Evolutionary conservation across 2,113 vertebrate species (phyloP).

Genomic region (Origma solitaria): DNA sequence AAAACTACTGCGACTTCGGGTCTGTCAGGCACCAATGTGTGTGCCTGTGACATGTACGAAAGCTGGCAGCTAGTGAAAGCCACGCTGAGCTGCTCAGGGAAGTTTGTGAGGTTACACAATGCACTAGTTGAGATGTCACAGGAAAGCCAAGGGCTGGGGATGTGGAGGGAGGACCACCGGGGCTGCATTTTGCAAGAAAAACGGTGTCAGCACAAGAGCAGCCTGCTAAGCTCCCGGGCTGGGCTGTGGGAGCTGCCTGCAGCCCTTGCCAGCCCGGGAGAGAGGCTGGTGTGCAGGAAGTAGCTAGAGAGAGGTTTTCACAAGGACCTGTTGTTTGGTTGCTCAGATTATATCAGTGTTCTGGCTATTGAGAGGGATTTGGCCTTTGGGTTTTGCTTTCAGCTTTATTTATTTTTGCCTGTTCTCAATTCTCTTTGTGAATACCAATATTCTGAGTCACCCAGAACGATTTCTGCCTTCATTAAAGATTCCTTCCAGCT

Average conservation of each 20-base stretch:
- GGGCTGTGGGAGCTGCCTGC: not conserved
- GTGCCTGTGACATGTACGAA: not conserved
- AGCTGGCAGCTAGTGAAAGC: not conserved
- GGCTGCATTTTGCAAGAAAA: not conserved
- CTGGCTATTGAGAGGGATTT: conserved; percentile 32
- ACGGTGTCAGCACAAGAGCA: not conserved
- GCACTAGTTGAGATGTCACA: not conserved
- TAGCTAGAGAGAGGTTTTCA: not conserved
- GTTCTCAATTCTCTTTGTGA: conserved; percentile 48
- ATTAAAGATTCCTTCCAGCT: conserved; percentile 42
- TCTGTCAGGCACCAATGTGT: not conserved
- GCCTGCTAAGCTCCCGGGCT: not conserved
- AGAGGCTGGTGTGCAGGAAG: conserved; percentile 4
- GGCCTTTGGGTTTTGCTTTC: conserved; percentile 46
- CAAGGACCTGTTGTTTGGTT: conserved; percentile 51
- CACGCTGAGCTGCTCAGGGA: not conserved
- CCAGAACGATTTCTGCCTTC: conserved; percentile 28
- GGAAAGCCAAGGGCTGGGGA: not conserved
- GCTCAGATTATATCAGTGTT: conserved; percentile 46
- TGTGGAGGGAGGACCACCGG: not conserved
- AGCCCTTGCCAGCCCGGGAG: accelerated
- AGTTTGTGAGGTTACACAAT: not conserved
- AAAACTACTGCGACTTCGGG: not conserved
- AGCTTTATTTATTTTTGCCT: conserved; percentile 57
- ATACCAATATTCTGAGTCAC: conserved; percentile 58